A percentile compares a stretch with the other conserved stretches of the same genome.
phyloP scores from a whole-genome alignment of 2,797 vertebrate genomes.

The Falco cherrug region DNA sequence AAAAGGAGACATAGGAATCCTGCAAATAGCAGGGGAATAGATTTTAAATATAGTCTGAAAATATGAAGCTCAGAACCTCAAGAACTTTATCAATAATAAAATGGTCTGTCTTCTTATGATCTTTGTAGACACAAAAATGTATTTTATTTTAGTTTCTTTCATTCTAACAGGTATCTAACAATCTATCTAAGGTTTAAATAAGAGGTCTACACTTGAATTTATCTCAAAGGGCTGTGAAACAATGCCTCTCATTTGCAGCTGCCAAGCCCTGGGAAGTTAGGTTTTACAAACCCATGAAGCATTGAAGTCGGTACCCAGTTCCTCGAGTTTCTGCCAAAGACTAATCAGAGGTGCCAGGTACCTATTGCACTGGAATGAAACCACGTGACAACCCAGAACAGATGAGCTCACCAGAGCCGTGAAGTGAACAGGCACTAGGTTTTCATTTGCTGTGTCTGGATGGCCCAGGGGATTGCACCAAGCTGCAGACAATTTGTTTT shows the following conservation, averaged over 20 bases:
- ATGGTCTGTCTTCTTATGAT: not conserved
- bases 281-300: not conserved
- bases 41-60: not conserved
- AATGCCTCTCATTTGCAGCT: not conserved
- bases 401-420: not conserved
- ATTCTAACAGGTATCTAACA: not conserved
- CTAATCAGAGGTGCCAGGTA: not conserved
- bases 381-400: not conserved
- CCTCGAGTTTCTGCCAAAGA: constrained; percentile 5
- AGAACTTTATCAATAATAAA: not conserved
- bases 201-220: not conserved
- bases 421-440: not conserved
- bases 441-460: not conserved
- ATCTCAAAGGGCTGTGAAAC: constrained; percentile 15
- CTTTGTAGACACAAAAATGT: not conserved
- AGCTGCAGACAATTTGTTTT: not conserved
- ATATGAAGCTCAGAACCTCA: not conserved
- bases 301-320: not conserved
- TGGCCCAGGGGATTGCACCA: not conserved
- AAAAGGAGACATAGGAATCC: constrained; percentile 1
- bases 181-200: not conserved
- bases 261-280: constrained; percentile 19
- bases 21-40: not conserved
- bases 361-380: not conserved
- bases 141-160: not conserved